phyloP scores from a whole-genome alignment of 2,888 invertebrate genomes.

The Ornithoptera alexandrae region DNA sequence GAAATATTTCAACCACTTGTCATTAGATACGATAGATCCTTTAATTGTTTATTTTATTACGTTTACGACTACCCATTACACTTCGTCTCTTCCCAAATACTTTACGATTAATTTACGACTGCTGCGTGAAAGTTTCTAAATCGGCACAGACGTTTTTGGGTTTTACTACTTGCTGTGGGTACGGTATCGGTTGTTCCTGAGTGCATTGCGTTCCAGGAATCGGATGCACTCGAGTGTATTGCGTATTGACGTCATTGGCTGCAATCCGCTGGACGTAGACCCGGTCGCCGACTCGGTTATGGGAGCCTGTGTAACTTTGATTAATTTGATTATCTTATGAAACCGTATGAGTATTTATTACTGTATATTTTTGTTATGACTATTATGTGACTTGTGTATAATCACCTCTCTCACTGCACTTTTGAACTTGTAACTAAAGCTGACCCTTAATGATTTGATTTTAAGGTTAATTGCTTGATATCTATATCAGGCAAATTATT shows the following conservation, averaged over 20 bases:
- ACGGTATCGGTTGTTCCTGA: constrained; percentile 19
- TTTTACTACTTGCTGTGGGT: constrained; percentile 25
- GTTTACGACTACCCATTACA: not conserved
- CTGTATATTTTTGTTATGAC: not conserved
- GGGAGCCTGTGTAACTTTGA: constrained; percentile 8
- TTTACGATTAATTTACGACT: constrained; percentile 25
- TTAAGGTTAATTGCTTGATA: too few species aligned
- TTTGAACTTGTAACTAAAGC: not conserved
- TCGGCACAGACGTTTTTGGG: constrained; percentile 23
- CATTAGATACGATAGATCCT: too few species aligned
- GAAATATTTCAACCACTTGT: too few species aligned
- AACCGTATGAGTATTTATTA: not conserved
- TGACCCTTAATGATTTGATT: too few species aligned
- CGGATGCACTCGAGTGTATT: constrained; percentile 20
- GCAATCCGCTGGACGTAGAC: constrained; percentile 23
- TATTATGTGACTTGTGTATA: not conserved
- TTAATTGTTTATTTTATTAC: not conserved
- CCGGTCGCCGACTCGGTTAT: constrained; percentile 21
- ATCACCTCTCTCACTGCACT: not conserved
- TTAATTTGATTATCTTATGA: constrained; percentile 3
- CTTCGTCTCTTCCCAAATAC: constrained; percentile 5
- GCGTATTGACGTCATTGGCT: constrained; percentile 26
- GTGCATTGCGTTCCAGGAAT: constrained; percentile 14
- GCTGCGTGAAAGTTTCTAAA: constrained; percentile 28
- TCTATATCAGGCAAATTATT: too few species aligned